Conservation (phyloP, 2,888 invertebrate species). For the Nomada lathburiana region DNA sequence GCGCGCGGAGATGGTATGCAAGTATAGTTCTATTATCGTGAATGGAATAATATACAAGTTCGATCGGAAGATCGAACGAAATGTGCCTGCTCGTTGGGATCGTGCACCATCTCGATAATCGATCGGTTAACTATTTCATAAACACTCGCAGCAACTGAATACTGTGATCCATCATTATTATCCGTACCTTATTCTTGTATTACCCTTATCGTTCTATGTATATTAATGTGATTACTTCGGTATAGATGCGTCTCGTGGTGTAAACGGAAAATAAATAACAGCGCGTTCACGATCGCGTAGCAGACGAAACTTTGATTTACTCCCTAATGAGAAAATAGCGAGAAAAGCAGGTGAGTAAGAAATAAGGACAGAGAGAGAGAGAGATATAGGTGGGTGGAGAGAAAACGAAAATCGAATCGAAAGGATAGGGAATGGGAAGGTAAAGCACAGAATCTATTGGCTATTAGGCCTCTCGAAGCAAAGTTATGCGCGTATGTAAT, state of each 20-base stretch:
- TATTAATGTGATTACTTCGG: constrained; percentile 62
- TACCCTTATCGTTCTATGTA: constrained; percentile 63
- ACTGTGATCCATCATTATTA: constrained; percentile 59
- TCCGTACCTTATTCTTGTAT: constrained; percentile 57
- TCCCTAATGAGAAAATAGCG: constrained; percentile 9
- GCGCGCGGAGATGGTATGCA: constrained; percentile 42
- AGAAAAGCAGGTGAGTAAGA: constrained; percentile 27
- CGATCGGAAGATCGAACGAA: constrained; percentile 26
- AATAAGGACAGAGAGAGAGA: constrained; percentile 23
- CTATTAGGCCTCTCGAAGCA: constrained; percentile 71
- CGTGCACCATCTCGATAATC: constrained; percentile 42
- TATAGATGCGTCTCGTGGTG: constrained; percentile 62
- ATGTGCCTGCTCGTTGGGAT: constrained; percentile 40
- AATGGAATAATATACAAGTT: constrained; percentile 56
- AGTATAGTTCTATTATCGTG: constrained; percentile 51
- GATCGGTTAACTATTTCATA: constrained; percentile 43
- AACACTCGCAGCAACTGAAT: constrained; percentile 63
- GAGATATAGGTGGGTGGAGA: background rate
- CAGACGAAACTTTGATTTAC: constrained; percentile 24
- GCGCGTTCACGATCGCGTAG: constrained; percentile 35
- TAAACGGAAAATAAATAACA: constrained; percentile 63
- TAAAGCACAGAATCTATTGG: constrained; percentile 58
- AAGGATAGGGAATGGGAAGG: constrained; percentile 33
- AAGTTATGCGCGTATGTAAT: constrained; percentile 53
- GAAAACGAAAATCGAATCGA: background rate